Evolutionary conservation across 1,140 invertebrate genomes (phyloP), one percentile per base, ranked within the genome.

Genomic region (Megalopta genalis): DNA sequence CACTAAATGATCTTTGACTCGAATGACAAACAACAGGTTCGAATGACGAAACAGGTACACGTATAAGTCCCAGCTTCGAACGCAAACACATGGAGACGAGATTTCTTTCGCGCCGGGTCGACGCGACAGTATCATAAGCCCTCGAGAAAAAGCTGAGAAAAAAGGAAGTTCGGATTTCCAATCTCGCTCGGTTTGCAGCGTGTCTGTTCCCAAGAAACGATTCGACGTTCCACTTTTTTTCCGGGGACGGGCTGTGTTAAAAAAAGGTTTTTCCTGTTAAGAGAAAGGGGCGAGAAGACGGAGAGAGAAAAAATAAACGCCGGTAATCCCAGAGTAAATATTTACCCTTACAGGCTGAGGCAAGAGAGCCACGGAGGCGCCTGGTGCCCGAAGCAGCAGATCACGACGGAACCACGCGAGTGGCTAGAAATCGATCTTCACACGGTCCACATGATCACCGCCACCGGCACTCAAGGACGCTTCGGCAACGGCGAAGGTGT

Each of bases 401-500:
- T 97, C 82, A 96, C 95, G 60, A 94, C 95, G 49, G 95, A 96
- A 82, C 93, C 95, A 0, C 94, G 94, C 77, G 97, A 98, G 92
- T 98, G 96, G 95, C 91, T 98, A 46, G 96, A 96, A 90, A 95
- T 98, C 78, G 95, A 97, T 91, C 93, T 98, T 80, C 94, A 95
- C 80, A 93, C 92, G 23, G 94, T 97, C 37, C 95, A 96, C 91
- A 94, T 97, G 88, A 96, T 98, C 87, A 97, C 96, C 4, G 95
- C 94, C 5, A 95, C 97, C 2, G 96, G 96, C 85, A 97, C 96
- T 23, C 97, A 98, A 89, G 97, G 97, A 25, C 94, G 97, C 49
- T 98, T 97, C 89, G 97, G 97, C 2, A 97, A 97, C 89, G 97
- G 97, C 32, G 95, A 96, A 85, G 97, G 97, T 62, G 94, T 95